A percentile compares a stretch with the other conserved stretches of the same genome.
These are phyloP conservation scores for Malacoraja senta DNA, from an alignment of 2,797 vertebrate species.

Conservation along the genomic window DNA sequence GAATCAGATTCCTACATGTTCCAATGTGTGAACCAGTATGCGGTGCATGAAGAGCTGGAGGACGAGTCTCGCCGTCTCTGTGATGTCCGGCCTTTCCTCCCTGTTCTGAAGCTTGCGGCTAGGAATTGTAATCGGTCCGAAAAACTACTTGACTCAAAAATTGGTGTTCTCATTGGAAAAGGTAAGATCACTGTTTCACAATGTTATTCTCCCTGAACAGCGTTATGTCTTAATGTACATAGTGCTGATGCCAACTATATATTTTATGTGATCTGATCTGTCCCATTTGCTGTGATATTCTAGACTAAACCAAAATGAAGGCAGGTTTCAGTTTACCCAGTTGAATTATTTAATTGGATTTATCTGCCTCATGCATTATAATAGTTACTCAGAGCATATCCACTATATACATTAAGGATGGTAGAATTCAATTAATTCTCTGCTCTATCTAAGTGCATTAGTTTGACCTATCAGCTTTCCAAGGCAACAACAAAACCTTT, in stretches of 20 bases:
- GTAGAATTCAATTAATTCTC: not conserved
- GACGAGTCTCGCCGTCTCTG: conserved; percentile 90
- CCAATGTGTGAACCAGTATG: conserved; percentile 91
- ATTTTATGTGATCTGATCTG: not conserved
- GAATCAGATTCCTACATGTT: conserved; percentile 97
- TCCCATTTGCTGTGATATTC: not conserved
- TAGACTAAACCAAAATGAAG: not conserved
- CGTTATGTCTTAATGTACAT: not conserved
- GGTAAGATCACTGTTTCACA: conserved; percentile 59
- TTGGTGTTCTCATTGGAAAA: conserved; percentile 93
- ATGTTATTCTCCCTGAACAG: not conserved
- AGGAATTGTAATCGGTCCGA: conserved; percentile 87
- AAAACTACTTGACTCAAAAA: conserved; percentile 87
- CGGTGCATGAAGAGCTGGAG: conserved; percentile 92
- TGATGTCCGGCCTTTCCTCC: conserved; percentile 89
- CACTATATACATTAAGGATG: not conserved
- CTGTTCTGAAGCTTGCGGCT: conserved; percentile 83
- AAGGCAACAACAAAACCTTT: not conserved
- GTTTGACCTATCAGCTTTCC: not conserved
- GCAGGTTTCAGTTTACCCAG: not conserved
- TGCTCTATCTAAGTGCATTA: not conserved
- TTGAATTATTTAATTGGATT: not conserved
- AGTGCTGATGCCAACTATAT: no score
- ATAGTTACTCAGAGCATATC: not conserved
- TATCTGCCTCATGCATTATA: not conserved